Conservation (phyloP, 1,140 invertebrate genomes). For the Spodoptera litura region DNA sequence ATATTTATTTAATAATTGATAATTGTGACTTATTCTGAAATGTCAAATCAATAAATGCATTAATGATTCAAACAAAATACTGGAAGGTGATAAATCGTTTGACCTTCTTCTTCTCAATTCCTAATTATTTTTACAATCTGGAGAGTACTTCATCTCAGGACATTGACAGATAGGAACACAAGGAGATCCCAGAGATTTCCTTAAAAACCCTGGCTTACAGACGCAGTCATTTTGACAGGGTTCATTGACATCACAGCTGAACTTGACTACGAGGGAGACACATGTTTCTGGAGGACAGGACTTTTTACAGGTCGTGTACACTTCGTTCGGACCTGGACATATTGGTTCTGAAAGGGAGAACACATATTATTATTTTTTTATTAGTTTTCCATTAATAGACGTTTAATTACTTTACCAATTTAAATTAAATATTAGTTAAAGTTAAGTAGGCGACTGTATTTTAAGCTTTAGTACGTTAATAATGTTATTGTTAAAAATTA, state of each 20-base stretch:
- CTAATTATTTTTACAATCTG: conserved; percentile 10
- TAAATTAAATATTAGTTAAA: no score
- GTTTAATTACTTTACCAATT: no score
- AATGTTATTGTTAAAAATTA: no score
- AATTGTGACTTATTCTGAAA: not conserved
- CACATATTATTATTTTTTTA: not conserved
- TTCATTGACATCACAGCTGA: conserved; percentile 49
- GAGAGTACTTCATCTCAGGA: conserved; percentile 18
- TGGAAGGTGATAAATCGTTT: not conserved
- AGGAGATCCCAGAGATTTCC: not conserved
- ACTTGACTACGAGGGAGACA: conserved; percentile 52
- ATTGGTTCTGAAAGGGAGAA: not conserved
- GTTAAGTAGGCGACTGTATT: no score
- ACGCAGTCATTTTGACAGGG: conserved; percentile 51
- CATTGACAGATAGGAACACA: conserved; percentile 38
- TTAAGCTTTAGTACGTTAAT: no score
- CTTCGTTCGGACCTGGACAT: conserved; percentile 54
- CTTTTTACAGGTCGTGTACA: conserved; percentile 50
- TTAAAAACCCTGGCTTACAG: conserved; percentile 54
- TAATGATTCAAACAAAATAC: not conserved
- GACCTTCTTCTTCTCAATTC: not conserved
- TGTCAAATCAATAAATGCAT: no score
- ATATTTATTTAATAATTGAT: not conserved
- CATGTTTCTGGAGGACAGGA: conserved; percentile 62
- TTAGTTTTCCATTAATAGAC: not conserved